Conservation (phyloP, 2,113 vertebrate genomes). For the Lates calcarifer region DNA sequence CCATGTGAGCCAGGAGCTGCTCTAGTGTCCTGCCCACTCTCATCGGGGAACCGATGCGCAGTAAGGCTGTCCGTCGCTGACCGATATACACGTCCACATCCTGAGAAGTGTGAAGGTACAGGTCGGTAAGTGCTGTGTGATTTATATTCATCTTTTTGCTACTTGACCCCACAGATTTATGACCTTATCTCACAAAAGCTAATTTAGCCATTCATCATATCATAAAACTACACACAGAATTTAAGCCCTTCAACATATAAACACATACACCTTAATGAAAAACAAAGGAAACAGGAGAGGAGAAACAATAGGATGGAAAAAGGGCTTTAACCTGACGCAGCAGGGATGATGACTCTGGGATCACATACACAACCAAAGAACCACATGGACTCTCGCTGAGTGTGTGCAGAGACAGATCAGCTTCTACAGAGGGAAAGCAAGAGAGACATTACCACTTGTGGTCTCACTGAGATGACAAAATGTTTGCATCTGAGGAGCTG, state of each 20-base stretch:
- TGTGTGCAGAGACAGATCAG: conserved; percentile 83
- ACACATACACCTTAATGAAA: neutral
- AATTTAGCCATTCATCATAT: neutral
- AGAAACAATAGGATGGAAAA: neutral
- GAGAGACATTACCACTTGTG: neutral
- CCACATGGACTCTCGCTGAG: conserved; percentile 85
- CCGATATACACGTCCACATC: conserved; percentile 88
- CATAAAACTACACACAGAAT: neutral
- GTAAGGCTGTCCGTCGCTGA: conserved; percentile 87
- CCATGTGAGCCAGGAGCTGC: conserved; percentile 80
- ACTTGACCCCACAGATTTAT: neutral
- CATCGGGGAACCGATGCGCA: conserved; percentile 66
- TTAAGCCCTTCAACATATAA: neutral
- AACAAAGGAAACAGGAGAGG: neutral
- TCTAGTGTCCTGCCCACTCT: conserved; percentile 74
- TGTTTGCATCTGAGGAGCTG: neutral
- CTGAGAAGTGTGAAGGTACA: conserved; percentile 67
- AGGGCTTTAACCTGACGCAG: conserved; percentile 87
- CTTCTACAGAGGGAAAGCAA: conserved; percentile 79
- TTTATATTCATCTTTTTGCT: neutral
- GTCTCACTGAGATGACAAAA: neutral
- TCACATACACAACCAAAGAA: conserved; percentile 90
- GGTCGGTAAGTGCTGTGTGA: neutral
- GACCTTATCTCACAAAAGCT: neutral
- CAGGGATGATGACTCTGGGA: conserved; percentile 87